Percentiles rank a stretch among this genome's conserved stretches.
Conservation (phyloP, 1,140 invertebrate genomes). For the Tetragonula clypearis region DNA sequence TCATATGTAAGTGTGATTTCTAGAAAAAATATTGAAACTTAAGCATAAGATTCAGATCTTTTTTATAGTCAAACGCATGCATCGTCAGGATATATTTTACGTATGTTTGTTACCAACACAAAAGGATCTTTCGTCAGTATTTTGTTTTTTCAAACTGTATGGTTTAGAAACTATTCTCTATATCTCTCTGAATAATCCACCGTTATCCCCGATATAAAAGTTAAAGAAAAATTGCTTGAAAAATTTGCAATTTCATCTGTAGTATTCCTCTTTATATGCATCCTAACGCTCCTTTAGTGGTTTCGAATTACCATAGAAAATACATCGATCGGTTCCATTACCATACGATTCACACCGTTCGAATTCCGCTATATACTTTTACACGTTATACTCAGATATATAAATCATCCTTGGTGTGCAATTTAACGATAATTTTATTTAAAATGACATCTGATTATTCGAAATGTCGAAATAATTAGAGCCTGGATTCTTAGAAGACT, state of each 20-base stretch:
- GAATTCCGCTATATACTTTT: neutral
- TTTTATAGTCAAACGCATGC: no score
- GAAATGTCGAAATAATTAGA: no score
- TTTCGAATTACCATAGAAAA: conserved; percentile 25
- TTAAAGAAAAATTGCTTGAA: neutral
- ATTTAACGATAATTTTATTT: no score
- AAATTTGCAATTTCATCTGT: neutral
- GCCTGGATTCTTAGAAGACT: no score
- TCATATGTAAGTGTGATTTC: no score
- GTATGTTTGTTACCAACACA: no score
- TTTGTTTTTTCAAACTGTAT: neutral
- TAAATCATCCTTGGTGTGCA: no score
- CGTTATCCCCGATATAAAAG: neutral
- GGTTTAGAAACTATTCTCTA: neutral
- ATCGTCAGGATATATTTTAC: no score
- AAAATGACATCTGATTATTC: no score
- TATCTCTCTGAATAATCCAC: neutral
- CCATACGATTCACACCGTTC: conserved; percentile 3
- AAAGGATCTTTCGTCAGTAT: no score
- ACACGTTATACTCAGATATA: neutral
- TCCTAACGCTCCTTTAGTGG: neutral
- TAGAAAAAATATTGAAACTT: no score
- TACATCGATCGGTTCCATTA: neutral
- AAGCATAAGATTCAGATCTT: no score
- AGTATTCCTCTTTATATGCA: neutral